These are phyloP conservation scores for Octomys mimax DNA, from an alignment of 2,797 vertebrate species.

Conservation along the genomic window DNA sequence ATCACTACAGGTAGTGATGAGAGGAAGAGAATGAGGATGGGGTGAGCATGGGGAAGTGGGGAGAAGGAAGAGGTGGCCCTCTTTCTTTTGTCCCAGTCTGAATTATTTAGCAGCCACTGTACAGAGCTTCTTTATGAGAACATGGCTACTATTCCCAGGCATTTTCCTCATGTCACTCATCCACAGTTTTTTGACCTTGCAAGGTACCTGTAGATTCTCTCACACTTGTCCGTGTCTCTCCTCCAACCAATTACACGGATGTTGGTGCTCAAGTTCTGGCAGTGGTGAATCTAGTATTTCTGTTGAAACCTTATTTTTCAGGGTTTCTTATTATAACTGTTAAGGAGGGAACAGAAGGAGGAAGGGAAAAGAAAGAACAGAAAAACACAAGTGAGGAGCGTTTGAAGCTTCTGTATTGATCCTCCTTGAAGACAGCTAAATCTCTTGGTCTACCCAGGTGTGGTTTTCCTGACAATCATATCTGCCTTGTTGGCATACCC, in stretches of 20 bases:
- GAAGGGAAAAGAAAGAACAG: background rate
- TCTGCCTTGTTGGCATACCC: background rate
- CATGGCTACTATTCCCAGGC: background rate
- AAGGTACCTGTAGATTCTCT: background rate
- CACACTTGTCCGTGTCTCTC: background rate
- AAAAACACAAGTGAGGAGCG: background rate
- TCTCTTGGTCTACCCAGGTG: background rate
- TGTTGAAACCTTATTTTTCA: background rate
- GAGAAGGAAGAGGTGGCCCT: background rate
- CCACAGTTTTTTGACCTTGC: background rate
- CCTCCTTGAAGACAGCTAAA: background rate
- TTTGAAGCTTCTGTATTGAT: background rate
- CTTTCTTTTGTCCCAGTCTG: background rate
- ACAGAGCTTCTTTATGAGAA: background rate
- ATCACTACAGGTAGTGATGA: background rate
- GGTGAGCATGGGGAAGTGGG: rapidly evolving
- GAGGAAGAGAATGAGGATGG: background rate
- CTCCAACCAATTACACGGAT: background rate
- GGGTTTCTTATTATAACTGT: background rate
- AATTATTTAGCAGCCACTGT: background rate
- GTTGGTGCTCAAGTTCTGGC: background rate
- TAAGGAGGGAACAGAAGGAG: background rate
- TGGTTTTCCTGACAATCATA: background rate
- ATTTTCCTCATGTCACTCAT: background rate
- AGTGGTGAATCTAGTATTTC: background rate